Evolutionary conservation across 2,113 vertebrate species (phyloP).

Genomic region (Gasterosteus nipponicus): DNA sequence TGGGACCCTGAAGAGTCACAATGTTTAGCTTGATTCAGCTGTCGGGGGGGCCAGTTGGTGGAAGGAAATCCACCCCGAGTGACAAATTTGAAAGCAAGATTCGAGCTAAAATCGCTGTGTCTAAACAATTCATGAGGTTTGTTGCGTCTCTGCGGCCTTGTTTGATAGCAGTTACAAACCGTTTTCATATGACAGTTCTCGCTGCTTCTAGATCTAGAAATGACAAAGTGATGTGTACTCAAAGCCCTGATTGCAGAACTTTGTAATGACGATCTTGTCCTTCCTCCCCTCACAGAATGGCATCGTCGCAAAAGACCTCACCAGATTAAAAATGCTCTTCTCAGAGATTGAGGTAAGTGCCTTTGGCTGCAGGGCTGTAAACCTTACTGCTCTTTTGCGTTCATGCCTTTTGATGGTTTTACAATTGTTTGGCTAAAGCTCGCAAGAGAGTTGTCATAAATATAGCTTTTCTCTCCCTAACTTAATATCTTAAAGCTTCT

Average conservation of each 20-base stretch:
- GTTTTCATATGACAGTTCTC: not conserved
- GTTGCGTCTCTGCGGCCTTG: not conserved
- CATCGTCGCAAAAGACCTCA: constrained; percentile 96
- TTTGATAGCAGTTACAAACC: not conserved
- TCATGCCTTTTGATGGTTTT: constrained; percentile 1
- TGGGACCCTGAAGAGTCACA: not conserved
- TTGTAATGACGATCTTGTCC: constrained; percentile 10
- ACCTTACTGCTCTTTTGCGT: not conserved
- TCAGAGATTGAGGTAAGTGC: constrained; percentile 92
- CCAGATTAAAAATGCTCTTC: constrained; percentile 93
- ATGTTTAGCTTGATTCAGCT: not conserved
- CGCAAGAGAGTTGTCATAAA: constrained; percentile 6
- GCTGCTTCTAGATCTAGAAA: not conserved
- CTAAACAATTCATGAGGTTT: constrained; percentile 1
- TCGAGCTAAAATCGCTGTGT: not conserved
- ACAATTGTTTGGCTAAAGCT: not conserved
- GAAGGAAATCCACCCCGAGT: not conserved
- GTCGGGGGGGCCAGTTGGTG: not conserved
- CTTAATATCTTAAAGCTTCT: constrained; percentile 14
- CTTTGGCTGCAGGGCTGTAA: not conserved
- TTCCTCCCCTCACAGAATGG: constrained; percentile 86
- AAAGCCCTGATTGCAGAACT: not conserved
- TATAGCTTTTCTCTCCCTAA: constrained; percentile 1
- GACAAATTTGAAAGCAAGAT: constrained; percentile 6
- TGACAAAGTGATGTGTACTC: not conserved